Percentiles rank a stretch among this genome's conserved stretches.
phyloP scores from a whole-genome alignment of 2,888 invertebrate species.

The Zaprionus bogoriensis region DNA sequence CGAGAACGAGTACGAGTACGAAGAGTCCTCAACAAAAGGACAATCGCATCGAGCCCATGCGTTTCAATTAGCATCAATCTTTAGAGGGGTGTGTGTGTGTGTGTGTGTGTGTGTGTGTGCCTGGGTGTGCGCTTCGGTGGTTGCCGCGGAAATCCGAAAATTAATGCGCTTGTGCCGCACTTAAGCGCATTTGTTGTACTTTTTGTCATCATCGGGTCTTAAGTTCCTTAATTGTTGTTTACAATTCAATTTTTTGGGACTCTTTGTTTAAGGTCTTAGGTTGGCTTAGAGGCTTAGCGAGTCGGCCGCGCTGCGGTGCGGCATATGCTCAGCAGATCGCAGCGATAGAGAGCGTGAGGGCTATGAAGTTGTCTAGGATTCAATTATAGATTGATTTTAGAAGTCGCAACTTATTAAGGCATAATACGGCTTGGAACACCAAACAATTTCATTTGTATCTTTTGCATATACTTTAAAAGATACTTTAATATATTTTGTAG shows the following conservation, averaged over 20 bases:
- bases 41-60: constrained; percentile 23
- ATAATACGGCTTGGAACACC: no score
- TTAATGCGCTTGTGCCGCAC: constrained; percentile 38
- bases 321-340: constrained; percentile 21
- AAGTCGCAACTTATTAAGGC: no score
- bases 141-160: constrained; percentile 36
- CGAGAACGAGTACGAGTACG: not conserved
- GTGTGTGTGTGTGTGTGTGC: constrained; percentile 3
- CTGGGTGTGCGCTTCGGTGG: constrained; percentile 6
- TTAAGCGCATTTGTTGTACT: constrained; percentile 50
- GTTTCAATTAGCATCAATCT: constrained; percentile 69
- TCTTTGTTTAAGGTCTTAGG: constrained; percentile 23
- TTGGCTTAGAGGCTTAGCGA: constrained; percentile 40
- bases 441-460: no score
- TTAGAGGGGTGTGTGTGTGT: constrained; percentile 14
- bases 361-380: not conserved
- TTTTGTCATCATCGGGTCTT: constrained; percentile 35
- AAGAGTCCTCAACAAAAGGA: not conserved
- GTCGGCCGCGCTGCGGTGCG: constrained; percentile 3
- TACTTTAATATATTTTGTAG: no score
- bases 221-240: constrained; percentile 65
- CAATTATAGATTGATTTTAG: no score
- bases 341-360: not conserved
- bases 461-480: no score
- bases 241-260: constrained; percentile 49